Conservation (phyloP, 2,797 vertebrate genomes). For the Brotula barbata region DNA sequence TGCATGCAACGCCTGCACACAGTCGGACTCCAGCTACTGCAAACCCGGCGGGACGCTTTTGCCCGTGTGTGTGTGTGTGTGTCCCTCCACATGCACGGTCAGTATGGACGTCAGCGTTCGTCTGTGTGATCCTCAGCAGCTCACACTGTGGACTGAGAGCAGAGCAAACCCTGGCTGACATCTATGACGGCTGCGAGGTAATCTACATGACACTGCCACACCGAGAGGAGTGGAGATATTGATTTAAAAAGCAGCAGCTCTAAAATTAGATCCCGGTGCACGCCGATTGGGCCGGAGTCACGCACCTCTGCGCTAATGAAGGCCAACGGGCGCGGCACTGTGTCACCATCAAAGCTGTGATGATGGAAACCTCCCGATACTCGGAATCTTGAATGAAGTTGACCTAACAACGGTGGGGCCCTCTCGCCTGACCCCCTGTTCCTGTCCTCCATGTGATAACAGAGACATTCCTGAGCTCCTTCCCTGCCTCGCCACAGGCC, state of each 20-base stretch:
- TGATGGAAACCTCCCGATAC: constrained; percentile 43
- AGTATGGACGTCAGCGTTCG: constrained; percentile 37
- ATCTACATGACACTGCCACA: constrained; percentile 75
- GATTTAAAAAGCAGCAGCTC: constrained; percentile 77
- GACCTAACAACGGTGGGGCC: constrained; percentile 41
- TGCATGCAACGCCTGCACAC: constrained; percentile 46
- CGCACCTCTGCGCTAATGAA: constrained; percentile 50
- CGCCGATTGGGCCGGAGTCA: constrained; percentile 53
- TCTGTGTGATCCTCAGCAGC: constrained; percentile 59
- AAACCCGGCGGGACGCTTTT: constrained; percentile 50
- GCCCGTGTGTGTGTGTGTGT: constrained; percentile 36
- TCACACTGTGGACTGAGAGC: constrained; percentile 62
- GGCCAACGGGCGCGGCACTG: constrained; percentile 35
- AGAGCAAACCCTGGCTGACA: constrained; percentile 75
- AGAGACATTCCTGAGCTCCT: constrained; percentile 78
- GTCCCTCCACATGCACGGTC: constrained; percentile 51
- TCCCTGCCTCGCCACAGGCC: constrained; percentile 73
- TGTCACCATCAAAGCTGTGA: constrained; percentile 56
- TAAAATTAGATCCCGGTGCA: constrained; percentile 72
- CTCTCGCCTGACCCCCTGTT: constrained; percentile 62
- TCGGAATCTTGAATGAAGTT: constrained; percentile 51
- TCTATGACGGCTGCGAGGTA: constrained; percentile 72
- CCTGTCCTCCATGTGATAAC: constrained; percentile 71
- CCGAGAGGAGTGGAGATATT: constrained; percentile 70
- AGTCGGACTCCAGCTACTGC: constrained; percentile 47